Evolutionary conservation across 2,797 vertebrate genomes (phyloP), one percentile per base, ranked within the genome.

Genomic region (Sarcophilus harrisii): DNA sequence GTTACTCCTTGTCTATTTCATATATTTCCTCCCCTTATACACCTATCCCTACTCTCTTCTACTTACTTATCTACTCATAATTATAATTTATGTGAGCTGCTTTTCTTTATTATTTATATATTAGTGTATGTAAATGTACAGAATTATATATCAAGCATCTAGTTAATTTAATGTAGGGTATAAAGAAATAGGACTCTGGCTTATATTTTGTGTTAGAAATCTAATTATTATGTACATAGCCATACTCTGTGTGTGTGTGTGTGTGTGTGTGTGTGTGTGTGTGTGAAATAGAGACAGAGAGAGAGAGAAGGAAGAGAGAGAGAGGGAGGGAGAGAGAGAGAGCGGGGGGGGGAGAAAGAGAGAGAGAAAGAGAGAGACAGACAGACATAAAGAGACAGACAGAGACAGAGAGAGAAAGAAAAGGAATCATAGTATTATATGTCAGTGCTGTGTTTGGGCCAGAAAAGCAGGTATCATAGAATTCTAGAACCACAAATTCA

Each of bases 1-100:
- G 14, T 14, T 32, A 92, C 52, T 87, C 90, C 92, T 93, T 95
- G n/a, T 91, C 54, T 58, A 54, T 14, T 95, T 27, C 91, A 94
- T 60, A 1, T 49, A 91, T 57, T 59, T 28, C 57, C 18, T 73
- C 38, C 38, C n/a, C 49, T 60, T 52, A 73, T 5, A 73, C 59
- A 93, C 38, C 30, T 89, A 55, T 94, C 58, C 27, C 28, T 21
- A 66, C 30, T 57, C 57, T 81, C 52, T 96, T 91, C 49, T 81
- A 24, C 32, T 16, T 38, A 91, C 57, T 13, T 94, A 57, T 29
- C 12, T 73, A 58, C 55, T 66, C 58, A 95, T 18, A 90, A 52
- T n/a, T 38, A 94, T 1, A 29, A 49, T 14, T 66, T 66, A 5
- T 55, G 66, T 45, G n/a, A 73, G 6, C 18, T 81, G 21, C 18